These are phyloP conservation scores for Lateolabrax maculatus DNA, from an alignment of 2,797 vertebrate genomes.

Conservation along the genomic window DNA sequence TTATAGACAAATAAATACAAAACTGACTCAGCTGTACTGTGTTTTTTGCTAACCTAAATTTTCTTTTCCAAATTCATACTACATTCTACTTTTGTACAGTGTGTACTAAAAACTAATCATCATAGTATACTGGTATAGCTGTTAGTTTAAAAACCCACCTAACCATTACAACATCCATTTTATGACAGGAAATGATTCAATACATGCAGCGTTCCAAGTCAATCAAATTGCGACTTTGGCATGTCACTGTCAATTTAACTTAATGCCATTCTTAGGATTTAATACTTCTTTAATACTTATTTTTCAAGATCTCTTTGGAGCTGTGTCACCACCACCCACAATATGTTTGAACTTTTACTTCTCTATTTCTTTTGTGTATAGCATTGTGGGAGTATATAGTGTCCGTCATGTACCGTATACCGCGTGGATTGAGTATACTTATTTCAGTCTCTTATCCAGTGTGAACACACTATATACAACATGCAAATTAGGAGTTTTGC, in stretches of 20 bases:
- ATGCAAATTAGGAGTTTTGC: neutral
- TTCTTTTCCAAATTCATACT: too few relatives aligned
- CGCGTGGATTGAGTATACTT: neutral
- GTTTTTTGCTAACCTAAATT: too few relatives aligned
- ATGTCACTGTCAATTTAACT: neutral
- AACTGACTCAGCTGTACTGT: too few relatives aligned
- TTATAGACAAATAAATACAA: too few relatives aligned
- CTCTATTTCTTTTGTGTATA: neutral
- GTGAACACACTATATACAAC: slow-evolving; percentile 14
- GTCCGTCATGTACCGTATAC: neutral
- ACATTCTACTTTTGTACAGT: too few relatives aligned
- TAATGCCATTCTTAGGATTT: neutral
- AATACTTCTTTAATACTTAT: neutral
- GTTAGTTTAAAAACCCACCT: neutral
- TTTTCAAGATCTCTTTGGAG: neutral
- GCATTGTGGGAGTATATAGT: slow-evolving; percentile 7
- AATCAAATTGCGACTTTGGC: neutral
- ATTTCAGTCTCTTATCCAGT: neutral
- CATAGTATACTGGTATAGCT: neutral
- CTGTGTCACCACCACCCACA: neutral
- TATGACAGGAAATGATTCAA: neutral
- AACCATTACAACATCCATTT: neutral
- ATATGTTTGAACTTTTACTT: neutral
- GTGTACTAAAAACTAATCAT: neutral
- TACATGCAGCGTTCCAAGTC: neutral